These are phyloP conservation scores for Stomorhina lunata DNA, from an alignment of 2,888 invertebrate genomes.

Conservation along the genomic window DNA sequence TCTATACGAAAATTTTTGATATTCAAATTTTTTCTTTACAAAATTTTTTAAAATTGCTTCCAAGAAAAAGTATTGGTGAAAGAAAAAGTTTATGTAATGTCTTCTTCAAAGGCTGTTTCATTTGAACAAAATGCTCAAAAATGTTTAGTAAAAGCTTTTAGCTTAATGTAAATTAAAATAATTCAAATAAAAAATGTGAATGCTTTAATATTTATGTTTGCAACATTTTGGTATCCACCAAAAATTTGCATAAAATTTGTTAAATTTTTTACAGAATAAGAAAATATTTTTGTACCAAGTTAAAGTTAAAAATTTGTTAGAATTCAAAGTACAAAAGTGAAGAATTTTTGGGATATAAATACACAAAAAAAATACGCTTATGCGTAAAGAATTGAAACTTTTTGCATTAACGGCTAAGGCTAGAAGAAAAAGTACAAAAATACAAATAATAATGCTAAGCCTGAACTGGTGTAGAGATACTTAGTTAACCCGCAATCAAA, in stretches of 20 bases:
- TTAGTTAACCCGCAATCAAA: conserved; percentile 60
- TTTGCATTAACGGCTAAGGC: conserved; percentile 37
- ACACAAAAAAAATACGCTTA: neutral
- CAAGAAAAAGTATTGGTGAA: too few relatives aligned
- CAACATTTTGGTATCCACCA: neutral
- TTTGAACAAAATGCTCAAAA: too few relatives aligned
- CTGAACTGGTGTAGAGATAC: neutral
- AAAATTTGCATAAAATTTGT: conserved; percentile 41
- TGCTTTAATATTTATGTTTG: neutral
- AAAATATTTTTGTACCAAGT: neutral
- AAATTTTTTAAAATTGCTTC: too few relatives aligned
- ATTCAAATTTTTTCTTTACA: too few relatives aligned
- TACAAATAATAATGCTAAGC: neutral
- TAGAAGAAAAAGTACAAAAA: conserved; percentile 6
- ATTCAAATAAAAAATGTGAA: too few relatives aligned
- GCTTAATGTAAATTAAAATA: too few relatives aligned
- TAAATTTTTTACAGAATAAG: conserved; percentile 24
- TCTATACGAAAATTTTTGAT: too few relatives aligned
- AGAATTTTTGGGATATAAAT: neutral
- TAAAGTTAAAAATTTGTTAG: conserved; percentile 18
- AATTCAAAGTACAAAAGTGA: neutral
- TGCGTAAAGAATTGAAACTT: conserved; percentile 45
- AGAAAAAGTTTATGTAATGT: too few relatives aligned
- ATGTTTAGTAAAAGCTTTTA: too few relatives aligned
- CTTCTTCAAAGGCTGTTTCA: too few relatives aligned